Base-by-base conservation (phyloP, 2,113 vertebrate species). In the Neomonachus schauinslandi region DNA sequence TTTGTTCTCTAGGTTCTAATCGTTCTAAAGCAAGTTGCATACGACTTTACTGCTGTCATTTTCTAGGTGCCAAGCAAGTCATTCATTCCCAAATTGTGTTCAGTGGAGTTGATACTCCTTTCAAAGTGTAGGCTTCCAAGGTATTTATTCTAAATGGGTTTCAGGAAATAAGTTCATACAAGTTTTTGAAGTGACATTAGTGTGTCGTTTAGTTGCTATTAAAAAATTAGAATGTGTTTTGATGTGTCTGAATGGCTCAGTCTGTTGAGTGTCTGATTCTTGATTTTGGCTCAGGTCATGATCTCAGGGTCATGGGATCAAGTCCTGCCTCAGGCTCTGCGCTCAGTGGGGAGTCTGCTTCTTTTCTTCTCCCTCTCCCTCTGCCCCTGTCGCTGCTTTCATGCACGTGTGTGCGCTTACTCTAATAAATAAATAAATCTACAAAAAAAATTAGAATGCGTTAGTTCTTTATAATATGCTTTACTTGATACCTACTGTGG, bases 1-100 rank as follows among this genome's bases (percentile, higher is more conserved):
- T 53, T 90, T 80, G 16, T 74, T 96, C 19, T 95, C 81, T 57
- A 24, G 84, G 57, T 89, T 71, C 51, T 69, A 96, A 83, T 72
- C 21, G 14, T n/a, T 77, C 42, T 61, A 59, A 92, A 95, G 46
- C 21, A 77, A 90, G 69, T 36, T 80, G 8, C 13, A 6, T 36
- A 26, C 55, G 42, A 72, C 79, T 51, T 91, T 46, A 79, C 79
- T 61, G 46, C 49, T 96, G 33, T 76, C 69, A 65, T 92, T 92
- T 96, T 88, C 53, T 8, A 63, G 46, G 1, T 8, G 18, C 63
- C 7, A 67, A 89, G n/a, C 3, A 42, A 95, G 57, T 76, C 63
- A 63, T 77, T 92, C 61, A 72, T 63, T 89, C n/a, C 72, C 36
- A 81, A 67, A 84, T 15, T 57, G 4, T 72, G 55, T 76, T 97